phyloP scores from a whole-genome alignment of 2,888 invertebrate genomes.

The Macrophya alboannulata region DNA sequence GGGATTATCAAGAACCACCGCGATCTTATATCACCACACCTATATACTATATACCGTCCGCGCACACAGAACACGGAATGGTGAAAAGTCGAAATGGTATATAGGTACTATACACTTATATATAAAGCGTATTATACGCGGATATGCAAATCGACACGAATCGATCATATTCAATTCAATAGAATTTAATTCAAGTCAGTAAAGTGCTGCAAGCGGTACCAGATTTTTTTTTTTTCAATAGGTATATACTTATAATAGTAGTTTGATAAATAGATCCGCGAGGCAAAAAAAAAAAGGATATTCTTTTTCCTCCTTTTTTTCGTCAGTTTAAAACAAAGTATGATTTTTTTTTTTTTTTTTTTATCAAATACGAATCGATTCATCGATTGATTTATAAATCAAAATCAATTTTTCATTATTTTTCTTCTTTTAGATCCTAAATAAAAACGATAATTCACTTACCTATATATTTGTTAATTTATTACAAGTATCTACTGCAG shows the following conservation, averaged over 20 bases:
- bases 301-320: background rate
- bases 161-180: constrained; percentile 42
- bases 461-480: background rate
- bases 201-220: background rate
- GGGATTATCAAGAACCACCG: constrained; percentile 20
- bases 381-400: no score
- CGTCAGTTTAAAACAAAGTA: no score
- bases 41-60: background rate
- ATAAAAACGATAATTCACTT: background rate
- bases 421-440: background rate
- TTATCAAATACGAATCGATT: no score
- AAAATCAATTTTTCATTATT: background rate
- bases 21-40: background rate
- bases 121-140: background rate
- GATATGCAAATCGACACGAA: constrained; percentile 23
- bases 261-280: background rate
- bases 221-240: background rate
- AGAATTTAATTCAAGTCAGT: background rate
- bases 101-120: background rate
- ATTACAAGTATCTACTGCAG: background rate
- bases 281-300: background rate
- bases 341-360: no score
- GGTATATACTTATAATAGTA: background rate
- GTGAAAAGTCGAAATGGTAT: background rate
- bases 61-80: no score